A percentile compares a stretch with the other conserved stretches of the same genome.
phyloP scores from a whole-genome alignment of 92 coral and sea anemone species.

The Actinernus sp. region DNA sequence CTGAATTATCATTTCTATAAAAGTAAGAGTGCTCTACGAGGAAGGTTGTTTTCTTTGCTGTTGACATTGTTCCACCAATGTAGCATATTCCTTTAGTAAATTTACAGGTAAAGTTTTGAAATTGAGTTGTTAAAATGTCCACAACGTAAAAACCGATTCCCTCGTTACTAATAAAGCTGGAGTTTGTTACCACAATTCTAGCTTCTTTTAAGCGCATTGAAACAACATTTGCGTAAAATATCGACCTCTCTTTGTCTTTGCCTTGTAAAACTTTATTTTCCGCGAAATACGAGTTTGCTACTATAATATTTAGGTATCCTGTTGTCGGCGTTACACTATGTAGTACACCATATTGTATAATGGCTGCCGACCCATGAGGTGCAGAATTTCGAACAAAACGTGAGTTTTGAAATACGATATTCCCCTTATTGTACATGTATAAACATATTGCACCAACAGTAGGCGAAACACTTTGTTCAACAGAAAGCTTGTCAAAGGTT shows the following conservation, averaged over 20 bases:
- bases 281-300: too few relatives aligned
- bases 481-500: not conserved
- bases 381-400: not conserved
- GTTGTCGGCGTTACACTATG: too few relatives aligned
- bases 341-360: not conserved
- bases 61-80: too few relatives aligned
- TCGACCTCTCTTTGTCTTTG: not conserved
- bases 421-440: not conserved
- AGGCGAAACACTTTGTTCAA: not conserved
- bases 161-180: not conserved
- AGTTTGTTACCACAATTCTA: not conserved
- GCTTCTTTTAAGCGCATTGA: not conserved
- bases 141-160: not conserved
- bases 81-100: constrained; percentile 16
- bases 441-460: constrained; percentile 12
- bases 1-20: too few relatives aligned
- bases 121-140: not conserved
- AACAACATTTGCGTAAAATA: not conserved
- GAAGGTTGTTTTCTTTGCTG: too few relatives aligned
- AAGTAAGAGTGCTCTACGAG: too few relatives aligned
- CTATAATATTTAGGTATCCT: too few relatives aligned
- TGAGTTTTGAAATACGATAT: constrained; percentile 1
- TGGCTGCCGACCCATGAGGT: not conserved
- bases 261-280: not conserved
- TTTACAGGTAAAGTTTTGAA: constrained; percentile 7